These are phyloP conservation scores for Lordiphosa stackelbergi DNA, from an alignment of 1,140 invertebrate genomes.

Conservation along the genomic window DNA sequence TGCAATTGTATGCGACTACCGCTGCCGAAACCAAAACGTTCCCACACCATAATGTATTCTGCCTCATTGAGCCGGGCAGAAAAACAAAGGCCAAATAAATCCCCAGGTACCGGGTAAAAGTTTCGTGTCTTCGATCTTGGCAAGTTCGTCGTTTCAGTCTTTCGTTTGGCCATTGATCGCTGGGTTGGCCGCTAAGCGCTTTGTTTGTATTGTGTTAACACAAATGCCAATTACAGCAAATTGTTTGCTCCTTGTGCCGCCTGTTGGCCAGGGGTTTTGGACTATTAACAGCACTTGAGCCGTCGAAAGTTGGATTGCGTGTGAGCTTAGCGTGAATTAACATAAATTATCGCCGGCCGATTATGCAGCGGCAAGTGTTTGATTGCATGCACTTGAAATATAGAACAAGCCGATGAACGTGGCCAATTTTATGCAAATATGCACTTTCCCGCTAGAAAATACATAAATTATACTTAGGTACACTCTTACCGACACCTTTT, in stretches of 20 bases:
- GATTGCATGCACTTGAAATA: conserved; percentile 1
- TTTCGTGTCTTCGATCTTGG: conserved; percentile 45
- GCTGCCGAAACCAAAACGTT: conserved; percentile 25
- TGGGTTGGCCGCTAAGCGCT: conserved; percentile 36
- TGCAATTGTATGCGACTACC: conserved; percentile 51
- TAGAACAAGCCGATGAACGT: conserved; percentile 50
- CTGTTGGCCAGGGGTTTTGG: conserved; percentile 31
- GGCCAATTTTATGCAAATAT: conserved; percentile 25
- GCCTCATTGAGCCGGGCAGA: conserved; percentile 34
- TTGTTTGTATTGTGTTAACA: conserved; percentile 63
- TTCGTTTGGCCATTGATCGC: conserved; percentile 55
- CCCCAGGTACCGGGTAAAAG: conserved; percentile 46
- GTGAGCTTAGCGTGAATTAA: conserved; percentile 50
- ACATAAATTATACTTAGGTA: conserved; percentile 14
- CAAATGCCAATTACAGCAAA: conserved; percentile 67
- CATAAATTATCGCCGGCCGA: conserved; percentile 63
- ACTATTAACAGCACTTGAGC: conserved; percentile 41
- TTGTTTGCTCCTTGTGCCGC: conserved; percentile 36
- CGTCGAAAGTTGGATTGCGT: conserved; percentile 60
- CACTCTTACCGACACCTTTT: conserved; percentile 16
- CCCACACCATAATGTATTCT: conserved; percentile 62
- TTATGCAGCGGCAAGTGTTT: conserved; percentile 48
- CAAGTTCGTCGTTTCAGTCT: conserved; percentile 34
- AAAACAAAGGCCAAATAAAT: conserved; percentile 62
- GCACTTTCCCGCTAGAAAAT: conserved; percentile 51